Conservation (phyloP, 1,140 invertebrate genomes). For the Conus ventricosus region DNA sequence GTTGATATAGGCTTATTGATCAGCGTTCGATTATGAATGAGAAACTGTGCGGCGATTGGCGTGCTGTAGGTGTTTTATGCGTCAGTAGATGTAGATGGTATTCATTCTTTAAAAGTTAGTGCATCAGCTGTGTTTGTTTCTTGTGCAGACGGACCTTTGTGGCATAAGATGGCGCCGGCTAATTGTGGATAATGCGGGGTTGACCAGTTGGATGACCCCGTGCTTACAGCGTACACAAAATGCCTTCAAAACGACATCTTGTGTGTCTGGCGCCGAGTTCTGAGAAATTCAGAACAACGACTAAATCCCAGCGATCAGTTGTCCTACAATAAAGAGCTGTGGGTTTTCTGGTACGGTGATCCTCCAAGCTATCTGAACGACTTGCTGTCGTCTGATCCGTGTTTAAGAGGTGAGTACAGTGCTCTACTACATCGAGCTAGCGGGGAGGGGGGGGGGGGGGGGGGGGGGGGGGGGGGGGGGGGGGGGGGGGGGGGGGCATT, state of each 20-base stretch:
- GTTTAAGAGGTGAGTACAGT: conserved; percentile 78
- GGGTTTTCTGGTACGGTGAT: conserved; percentile 99
- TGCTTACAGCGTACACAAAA: conserved; percentile 92
- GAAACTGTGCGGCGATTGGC: background rate
- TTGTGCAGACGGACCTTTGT: conserved; percentile 92
- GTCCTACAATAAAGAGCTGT: conserved; percentile 88
- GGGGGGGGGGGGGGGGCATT: too few relatives aligned
- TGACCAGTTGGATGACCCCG: conserved; percentile 89
- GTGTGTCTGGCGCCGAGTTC: conserved; percentile 92
- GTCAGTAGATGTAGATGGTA: too few relatives aligned
- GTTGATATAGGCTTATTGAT: conserved; percentile 30
- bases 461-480: too few relatives aligned
- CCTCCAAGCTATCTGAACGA: conserved; percentile 84
- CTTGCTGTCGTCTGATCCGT: conserved; percentile 78
- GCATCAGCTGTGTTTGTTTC: conserved; percentile 19
- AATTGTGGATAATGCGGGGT: conserved; percentile 79
- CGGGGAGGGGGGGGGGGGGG: too few relatives aligned
- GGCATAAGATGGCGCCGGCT: conserved; percentile 99
- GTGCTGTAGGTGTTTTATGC: too few relatives aligned
- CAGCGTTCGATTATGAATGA: conserved; percentile 6
- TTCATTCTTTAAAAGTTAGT: too few relatives aligned
- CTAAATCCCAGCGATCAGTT: conserved; percentile 49
- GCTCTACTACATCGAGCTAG: conserved; percentile 4
- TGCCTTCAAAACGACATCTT: conserved; percentile 95
- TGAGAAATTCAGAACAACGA: conserved; percentile 72